phyloP scores from a whole-genome alignment of 2,113 vertebrate species.

The Microcebus jonahi region DNA sequence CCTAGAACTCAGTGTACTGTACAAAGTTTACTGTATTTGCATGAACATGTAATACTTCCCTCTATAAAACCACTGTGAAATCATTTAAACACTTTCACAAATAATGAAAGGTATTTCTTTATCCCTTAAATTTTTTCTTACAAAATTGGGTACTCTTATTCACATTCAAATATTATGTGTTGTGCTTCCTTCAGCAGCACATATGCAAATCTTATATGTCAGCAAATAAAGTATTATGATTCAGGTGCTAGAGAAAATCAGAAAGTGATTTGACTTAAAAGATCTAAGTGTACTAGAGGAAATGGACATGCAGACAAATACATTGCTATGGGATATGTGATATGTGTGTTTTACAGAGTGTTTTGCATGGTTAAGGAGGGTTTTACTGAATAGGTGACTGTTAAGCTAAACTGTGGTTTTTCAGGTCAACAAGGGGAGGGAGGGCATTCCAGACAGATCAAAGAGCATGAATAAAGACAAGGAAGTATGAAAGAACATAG shows the following conservation, averaged over 20 bases:
- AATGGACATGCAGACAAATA: not conserved
- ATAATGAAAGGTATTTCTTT: not conserved
- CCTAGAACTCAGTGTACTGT: not conserved
- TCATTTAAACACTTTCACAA: slow-evolving; percentile 15
- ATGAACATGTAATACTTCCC: not conserved
- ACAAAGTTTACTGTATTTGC: not conserved
- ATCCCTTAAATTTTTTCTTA: not conserved
- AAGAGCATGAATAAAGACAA: not conserved
- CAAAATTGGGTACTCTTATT: not conserved
- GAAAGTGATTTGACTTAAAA: not conserved
- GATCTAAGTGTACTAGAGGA: not conserved
- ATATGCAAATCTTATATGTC: not conserved
- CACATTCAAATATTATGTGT: not conserved
- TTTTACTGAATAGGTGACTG: slow-evolving; percentile 16
- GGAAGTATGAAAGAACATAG: not conserved
- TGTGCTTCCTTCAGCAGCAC: too few relatives aligned
- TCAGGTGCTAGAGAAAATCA: not conserved
- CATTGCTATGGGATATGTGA: not conserved
- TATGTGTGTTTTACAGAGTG: not conserved
- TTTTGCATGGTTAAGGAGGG: not conserved
- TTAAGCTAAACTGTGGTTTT: slow-evolving; percentile 18
- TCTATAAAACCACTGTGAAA: not conserved
- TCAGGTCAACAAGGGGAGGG: not conserved
- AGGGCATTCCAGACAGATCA: not conserved
- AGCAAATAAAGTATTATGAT: slow-evolving; percentile 15